Conservation (phyloP, 2,888 invertebrate genomes). For the Eupeodes luniger region DNA sequence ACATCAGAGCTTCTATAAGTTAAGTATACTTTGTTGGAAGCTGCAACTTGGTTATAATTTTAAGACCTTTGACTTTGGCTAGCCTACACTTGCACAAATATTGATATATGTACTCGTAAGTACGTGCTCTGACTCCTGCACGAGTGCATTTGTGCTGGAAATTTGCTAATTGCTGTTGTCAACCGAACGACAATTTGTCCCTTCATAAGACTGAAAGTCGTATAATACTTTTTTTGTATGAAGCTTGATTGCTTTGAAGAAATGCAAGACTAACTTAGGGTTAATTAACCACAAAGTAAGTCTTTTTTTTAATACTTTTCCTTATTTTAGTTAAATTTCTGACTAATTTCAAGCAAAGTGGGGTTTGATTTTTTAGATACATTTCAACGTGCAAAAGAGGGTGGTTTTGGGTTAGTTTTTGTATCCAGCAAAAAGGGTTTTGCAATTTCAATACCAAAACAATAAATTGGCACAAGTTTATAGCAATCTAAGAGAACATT, state of each 20-base stretch:
- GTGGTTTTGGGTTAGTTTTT: background rate
- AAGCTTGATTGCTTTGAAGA: conserved; percentile 27
- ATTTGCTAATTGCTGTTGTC: conserved; percentile 65
- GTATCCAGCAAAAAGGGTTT: background rate
- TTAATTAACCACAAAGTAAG: conserved; percentile 48
- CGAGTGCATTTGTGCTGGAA: conserved; percentile 22
- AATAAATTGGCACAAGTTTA: background rate
- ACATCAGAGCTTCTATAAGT: background rate
- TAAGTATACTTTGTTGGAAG: conserved; percentile 30
- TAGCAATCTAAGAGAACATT: background rate
- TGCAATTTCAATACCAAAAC: background rate
- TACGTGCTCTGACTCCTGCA: conserved; percentile 47
- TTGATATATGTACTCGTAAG: conserved; percentile 30
- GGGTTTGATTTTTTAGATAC: conserved; percentile 26
- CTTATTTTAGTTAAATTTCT: background rate
- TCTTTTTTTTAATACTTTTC: background rate
- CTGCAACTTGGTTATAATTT: conserved; percentile 50
- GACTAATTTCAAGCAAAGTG: conserved; percentile 18
- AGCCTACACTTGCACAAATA: conserved; percentile 41
- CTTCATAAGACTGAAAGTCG: background rate
- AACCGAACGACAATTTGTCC: conserved; percentile 1
- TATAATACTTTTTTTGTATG: background rate
- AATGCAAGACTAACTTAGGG: conserved; percentile 4
- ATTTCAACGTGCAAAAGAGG: background rate
- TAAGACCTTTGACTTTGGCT: conserved; percentile 64